A percentile compares a stretch with the other conserved stretches of the same genome.
These are phyloP conservation scores for Zelostemma sp. DNA, from an alignment of 1,140 invertebrate genomes.

Conservation along the genomic window DNA sequence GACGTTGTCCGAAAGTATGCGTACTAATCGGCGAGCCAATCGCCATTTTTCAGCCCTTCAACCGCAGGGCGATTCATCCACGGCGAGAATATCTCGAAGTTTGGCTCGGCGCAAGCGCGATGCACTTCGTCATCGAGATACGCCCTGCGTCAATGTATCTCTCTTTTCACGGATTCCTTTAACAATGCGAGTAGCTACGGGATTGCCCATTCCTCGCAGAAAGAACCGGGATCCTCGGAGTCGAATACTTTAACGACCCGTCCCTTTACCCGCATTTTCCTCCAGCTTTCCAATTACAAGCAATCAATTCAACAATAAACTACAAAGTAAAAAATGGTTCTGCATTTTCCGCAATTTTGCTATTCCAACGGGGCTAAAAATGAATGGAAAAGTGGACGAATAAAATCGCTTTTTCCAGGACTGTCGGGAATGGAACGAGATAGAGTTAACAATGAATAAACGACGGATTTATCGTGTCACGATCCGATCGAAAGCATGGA, in stretches of 20 bases:
- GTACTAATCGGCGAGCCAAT: slow-evolving; percentile 34
- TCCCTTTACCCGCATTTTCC: too few relatives aligned
- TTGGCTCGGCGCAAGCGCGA: slow-evolving; percentile 16
- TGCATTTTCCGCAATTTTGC: too few relatives aligned
- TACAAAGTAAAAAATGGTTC: too few relatives aligned
- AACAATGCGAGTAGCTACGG: not conserved
- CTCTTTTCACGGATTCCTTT: slow-evolving; percentile 10
- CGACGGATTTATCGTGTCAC: not conserved
- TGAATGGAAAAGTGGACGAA: too few relatives aligned
- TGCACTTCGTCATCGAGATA: slow-evolving; percentile 9
- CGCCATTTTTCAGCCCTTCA: slow-evolving; percentile 38
- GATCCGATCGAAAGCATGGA: slow-evolving; percentile 22
- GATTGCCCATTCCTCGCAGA: slow-evolving; percentile 3
- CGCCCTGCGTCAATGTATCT: slow-evolving; percentile 5
- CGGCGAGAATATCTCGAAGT: slow-evolving; percentile 12
- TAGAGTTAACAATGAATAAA: too few relatives aligned
- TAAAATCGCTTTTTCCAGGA: too few relatives aligned
- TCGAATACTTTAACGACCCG: not conserved
- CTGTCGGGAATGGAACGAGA: too few relatives aligned
- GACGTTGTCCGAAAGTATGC: slow-evolving; percentile 1
- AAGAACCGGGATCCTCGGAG: slow-evolving; percentile 2
- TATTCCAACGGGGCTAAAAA: too few relatives aligned
- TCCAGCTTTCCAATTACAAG: too few relatives aligned
- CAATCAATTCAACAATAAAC: too few relatives aligned
- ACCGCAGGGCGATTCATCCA: slow-evolving; percentile 32